Base-by-base conservation (phyloP, 2,113 vertebrate species). In the Fulica atra region DNA sequence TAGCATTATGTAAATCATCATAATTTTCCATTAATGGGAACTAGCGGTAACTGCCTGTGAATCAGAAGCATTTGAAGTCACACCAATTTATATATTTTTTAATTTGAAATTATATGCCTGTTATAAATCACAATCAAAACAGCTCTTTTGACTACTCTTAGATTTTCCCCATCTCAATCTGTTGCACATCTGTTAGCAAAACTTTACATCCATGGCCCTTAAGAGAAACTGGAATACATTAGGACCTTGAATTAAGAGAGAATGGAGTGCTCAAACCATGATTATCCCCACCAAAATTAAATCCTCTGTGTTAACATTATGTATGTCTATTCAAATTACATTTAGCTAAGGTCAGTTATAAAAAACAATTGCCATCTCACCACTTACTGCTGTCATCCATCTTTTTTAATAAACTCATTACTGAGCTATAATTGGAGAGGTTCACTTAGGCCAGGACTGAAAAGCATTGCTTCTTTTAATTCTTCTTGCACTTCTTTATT, bases 351-450 rank as follows among this genome's bases (percentile, higher is more conserved):
- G 74, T 95, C 82, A 89, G 77, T 87, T 95, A 83, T 78, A 60
- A 91, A 95, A 97, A 96, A 94, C 79, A 96, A 92, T 92, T 94
- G 78, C 89, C 42, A 72, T 83, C 72, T 92, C 59, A 83, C 76
- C 44, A 68, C 44, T 96, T 78, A 87, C 53, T 57, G 35, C 66
- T 92, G 63, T 63, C 80, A 94, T 96, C 16, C 3, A 26, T 94
- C 68, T 76, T 92, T 69, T 93, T 96, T 95, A 96, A 91, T 91
- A 96, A 95, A 97, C 56, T 93, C 78, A 93, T 97, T 94, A 95
- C 66, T 0, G 13, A 92, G 72, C 59, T 96, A 61, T 81, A 96
- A 89, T 78, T 97, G 89, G 88, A 82, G 40, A 8, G 1, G 83
- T 86, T 88, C 3, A 3, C 36, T 85, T 60, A 85, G 65, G 38